Conservation (phyloP, 2,113 vertebrate genomes). For the Isichthys henryi region DNA sequence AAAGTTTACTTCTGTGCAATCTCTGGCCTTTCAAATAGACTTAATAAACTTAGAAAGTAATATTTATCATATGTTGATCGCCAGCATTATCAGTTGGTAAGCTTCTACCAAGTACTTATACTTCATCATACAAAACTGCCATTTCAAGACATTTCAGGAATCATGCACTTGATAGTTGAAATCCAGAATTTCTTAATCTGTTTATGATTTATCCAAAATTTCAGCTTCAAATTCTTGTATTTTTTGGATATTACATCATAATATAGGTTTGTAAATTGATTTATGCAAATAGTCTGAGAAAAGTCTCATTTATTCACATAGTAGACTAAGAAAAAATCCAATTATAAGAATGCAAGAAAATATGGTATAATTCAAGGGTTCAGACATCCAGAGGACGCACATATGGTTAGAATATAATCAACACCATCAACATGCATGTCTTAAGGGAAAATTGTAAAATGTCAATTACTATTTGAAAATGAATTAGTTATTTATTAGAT, state of each 20-base stretch:
- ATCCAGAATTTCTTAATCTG: background rate
- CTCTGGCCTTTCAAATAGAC: background rate
- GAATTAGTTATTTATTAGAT: background rate
- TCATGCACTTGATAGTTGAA: background rate
- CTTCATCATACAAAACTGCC: background rate
- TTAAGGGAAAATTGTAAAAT: background rate
- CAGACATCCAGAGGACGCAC: background rate
- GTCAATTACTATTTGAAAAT: background rate
- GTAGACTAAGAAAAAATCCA: background rate
- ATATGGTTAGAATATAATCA: background rate
- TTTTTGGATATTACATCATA: background rate
- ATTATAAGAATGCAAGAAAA: background rate
- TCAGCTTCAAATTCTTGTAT: background rate
- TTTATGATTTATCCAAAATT: background rate
- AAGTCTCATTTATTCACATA: background rate
- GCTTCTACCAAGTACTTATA: background rate
- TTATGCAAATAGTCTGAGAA: background rate
- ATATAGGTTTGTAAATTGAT: background rate
- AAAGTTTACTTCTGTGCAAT: background rate
- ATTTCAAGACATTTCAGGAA: background rate
- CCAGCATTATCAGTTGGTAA: background rate
- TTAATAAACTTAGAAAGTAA: background rate
- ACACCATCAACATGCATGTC: background rate
- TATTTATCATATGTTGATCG: background rate
- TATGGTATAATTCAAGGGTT: background rate